phyloP scores from a whole-genome alignment of 2,113 vertebrate genomes.

The Callipepla californica region DNA sequence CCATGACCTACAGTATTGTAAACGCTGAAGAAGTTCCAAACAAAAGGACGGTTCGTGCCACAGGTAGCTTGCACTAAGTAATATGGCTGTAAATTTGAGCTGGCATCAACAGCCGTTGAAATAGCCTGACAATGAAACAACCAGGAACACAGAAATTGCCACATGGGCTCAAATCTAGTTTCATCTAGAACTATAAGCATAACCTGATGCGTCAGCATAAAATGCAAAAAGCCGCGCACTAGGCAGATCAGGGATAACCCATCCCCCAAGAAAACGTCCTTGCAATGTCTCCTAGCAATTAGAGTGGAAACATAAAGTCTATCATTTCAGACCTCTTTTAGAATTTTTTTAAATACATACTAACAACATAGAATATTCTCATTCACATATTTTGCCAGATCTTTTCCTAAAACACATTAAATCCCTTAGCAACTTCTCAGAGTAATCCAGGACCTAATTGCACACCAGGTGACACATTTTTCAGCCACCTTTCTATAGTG shows the following conservation, averaged over 20 bases:
- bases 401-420: not conserved
- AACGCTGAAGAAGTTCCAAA: conserved; percentile 35
- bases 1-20: conserved; percentile 49
- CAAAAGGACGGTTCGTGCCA: conserved; percentile 17
- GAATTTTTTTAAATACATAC: not conserved
- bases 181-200: conserved; percentile 31
- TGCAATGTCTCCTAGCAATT: conserved; percentile 32
- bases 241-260: not conserved
- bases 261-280: not conserved
- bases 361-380: not conserved
- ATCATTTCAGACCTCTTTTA: not conserved
- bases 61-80: not conserved
- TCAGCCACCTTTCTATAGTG: not conserved
- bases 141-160: conserved; percentile 38
- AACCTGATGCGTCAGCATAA: not conserved
- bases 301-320: not conserved
- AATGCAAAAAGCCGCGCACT: not conserved
- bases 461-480: conserved; percentile 26
- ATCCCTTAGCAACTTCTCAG: not conserved
- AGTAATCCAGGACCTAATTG: not conserved
- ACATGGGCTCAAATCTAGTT: conserved; percentile 34
- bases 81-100: conserved; percentile 37
- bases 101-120: conserved; percentile 31
- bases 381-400: not conserved
- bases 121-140: conserved; percentile 21